Evolutionary conservation across 2,797 vertebrate genomes (phyloP).

Genomic region (Alauda arvensis): DNA sequence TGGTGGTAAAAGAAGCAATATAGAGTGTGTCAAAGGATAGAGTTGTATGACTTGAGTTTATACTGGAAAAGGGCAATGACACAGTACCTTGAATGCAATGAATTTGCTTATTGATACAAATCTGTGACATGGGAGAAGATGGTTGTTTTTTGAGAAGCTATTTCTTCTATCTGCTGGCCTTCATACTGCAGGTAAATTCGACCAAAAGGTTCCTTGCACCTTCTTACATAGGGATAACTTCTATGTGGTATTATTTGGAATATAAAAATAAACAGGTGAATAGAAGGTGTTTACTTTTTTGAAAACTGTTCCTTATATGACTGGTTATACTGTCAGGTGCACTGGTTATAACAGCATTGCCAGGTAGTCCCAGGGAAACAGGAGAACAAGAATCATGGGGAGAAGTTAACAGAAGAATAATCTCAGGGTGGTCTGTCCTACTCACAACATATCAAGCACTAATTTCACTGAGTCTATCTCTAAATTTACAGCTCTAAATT

Average conservation of each 20-base stretch:
- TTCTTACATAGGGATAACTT: neutral
- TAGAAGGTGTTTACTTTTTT: neutral
- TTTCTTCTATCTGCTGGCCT: neutral
- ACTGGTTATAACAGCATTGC: neutral
- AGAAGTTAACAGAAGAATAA: neutral
- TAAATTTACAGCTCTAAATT: neutral
- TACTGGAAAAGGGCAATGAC: neutral
- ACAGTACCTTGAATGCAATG: neutral
- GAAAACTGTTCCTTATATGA: neutral
- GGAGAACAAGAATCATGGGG: neutral
- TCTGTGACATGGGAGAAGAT: neutral
- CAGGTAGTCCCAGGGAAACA: neutral
- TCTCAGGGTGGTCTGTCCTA: neutral
- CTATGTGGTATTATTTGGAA: neutral
- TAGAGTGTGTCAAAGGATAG: neutral
- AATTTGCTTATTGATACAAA: neutral
- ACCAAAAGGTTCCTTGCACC: neutral
- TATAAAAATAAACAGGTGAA: neutral
- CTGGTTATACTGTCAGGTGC: neutral
- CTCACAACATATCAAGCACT: neutral
- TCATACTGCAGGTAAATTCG: neutral
- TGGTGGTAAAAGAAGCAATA: neutral
- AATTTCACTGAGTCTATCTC: neutral
- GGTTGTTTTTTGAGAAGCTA: neutral
- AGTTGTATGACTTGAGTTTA: neutral